Evolutionary conservation across 1,140 invertebrate species (phyloP).

Genomic region (Drosophila mayri): DNA sequence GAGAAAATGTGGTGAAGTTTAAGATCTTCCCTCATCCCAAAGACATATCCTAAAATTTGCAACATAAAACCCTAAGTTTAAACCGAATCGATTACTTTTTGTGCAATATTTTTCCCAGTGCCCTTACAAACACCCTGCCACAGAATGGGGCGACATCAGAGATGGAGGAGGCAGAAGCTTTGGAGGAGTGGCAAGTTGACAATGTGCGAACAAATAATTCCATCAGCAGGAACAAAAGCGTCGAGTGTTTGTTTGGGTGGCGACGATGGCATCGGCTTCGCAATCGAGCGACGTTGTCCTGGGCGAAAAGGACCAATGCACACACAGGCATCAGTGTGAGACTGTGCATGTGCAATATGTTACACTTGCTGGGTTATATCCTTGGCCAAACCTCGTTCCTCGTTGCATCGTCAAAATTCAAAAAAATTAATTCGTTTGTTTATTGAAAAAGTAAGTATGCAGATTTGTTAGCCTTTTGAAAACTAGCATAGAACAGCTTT

Average conservation of each 20-base stretch:
- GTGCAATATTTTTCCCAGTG: neutral
- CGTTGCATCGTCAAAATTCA: no score
- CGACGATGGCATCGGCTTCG: conserved; percentile 50
- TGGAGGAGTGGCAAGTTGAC: conserved; percentile 77
- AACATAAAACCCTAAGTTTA: no score
- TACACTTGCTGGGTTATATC: conserved; percentile 47
- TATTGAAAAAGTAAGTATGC: no score
- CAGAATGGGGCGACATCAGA: conserved; percentile 13
- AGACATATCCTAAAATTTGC: no score
- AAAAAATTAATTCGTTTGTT: no score
- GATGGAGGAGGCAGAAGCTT: conserved; percentile 4
- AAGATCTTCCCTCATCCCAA: no score
- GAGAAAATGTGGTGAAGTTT: no score
- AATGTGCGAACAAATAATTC: conserved; percentile 85
- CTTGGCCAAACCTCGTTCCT: neutral
- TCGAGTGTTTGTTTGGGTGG: conserved; percentile 82
- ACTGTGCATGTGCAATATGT: conserved; percentile 57
- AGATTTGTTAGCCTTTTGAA: no score
- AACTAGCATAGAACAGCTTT: no score
- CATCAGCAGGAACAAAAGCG: conserved; percentile 84
- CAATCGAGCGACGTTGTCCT: conserved; percentile 42
- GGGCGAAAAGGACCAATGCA: conserved; percentile 61
- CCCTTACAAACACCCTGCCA: conserved; percentile 44
- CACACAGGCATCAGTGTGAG: conserved; percentile 33
- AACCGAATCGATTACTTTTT: neutral